Evolutionary conservation across 2,888 invertebrate genomes (phyloP), one percentile per base, ranked within the genome.

Genomic region (Cantharis lateralis): DNA sequence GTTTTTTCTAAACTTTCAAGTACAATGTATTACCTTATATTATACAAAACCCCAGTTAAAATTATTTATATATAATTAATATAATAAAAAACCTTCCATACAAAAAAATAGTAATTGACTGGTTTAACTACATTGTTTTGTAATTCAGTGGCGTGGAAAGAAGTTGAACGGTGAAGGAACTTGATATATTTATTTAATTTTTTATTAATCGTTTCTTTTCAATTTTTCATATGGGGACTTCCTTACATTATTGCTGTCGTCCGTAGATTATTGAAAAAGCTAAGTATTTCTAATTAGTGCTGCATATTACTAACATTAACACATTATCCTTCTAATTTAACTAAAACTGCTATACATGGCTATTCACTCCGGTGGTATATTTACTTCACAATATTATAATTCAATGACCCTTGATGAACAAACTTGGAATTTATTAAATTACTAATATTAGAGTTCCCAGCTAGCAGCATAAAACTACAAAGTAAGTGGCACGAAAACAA

Each of bases 401-500:
- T 24, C 64, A 66, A 66, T 66, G 64, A 66, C 64, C 64, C 64
- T 66, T 20, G 64, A 20, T 66, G 20, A 66, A 24, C 24, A 20
- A 66, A 66, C 64, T 66, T 66, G 18, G 64, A 66, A 66, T 20
- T 20, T 20, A 16, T 66, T 20, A 66, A 66, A 66, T 66, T 66
- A 66, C n/a, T 18, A 20, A 66, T 18, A 24, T 66, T 66, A 66
- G 3, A 24, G 48, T 48, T n/a, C n/a, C n/a, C n/a, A 48, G 48
- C 48, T n/a, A 48, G 68, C 62, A 68, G 26, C 68, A 32, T 66
- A 68, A 71, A 74, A 66, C 28, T 24, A 26, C 32, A 24, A 69
- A 71, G 62, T 75, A 69, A 75, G 68, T 75, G 75, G 71, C 75
- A 70, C 64, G 73, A 72, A 74, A 62, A 77, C 79, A 70, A 78